Base-by-base conservation (phyloP, 2,888 invertebrate genomes). In the Yponomeuta malinellus region DNA sequence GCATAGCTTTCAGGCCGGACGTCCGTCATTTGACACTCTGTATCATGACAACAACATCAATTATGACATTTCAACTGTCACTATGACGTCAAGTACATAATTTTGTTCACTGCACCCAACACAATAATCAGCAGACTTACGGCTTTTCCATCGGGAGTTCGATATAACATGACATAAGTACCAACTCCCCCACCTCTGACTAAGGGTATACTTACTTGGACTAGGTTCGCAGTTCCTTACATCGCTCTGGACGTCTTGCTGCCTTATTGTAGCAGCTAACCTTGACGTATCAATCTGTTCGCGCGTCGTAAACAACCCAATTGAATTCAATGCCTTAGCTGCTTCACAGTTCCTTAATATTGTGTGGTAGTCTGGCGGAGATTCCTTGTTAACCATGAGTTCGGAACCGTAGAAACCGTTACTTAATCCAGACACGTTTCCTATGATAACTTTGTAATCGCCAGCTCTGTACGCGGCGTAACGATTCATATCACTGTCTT, bases 401-500 rank as follows among this genome's bases (percentile, higher is more conserved):
- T 86, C 81, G 4, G 82, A 78, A 31, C 91, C 90, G 70, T 90
- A 91, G 72, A 89, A 88, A 43, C 79, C 84, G 71, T 90, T 91
- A 43, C 77, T 83, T 29, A 87, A 29, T 5, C 87, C 87, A 12
- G 89, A 84, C 1, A 93, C 85, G 66, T 93, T 93, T 2, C 95
- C 95, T 64, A 93, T 93, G 0, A 94, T 78, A 72, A 95, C 93
- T 82, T 95, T 95, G 83, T 93, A 95, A 79, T 94, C 93, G 0
- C 94, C 94, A 37, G 92, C 89, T 79, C 95, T 90, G 86, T 90
- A 78, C 5, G 94, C 93, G 1, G 93, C 93, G 74, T 94, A 94
- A 43, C 80, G 75, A 74, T 93, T 93, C 2, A 75, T 81, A 10
- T 87, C 81, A 66, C 93, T 92, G 72, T 95, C 94, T 77, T 90